Percentiles rank a stretch among this genome's conserved stretches.
Evolutionary conservation across 2,113 vertebrate genomes (phyloP).

Genomic region (Corythoichthys haematopterus): DNA sequence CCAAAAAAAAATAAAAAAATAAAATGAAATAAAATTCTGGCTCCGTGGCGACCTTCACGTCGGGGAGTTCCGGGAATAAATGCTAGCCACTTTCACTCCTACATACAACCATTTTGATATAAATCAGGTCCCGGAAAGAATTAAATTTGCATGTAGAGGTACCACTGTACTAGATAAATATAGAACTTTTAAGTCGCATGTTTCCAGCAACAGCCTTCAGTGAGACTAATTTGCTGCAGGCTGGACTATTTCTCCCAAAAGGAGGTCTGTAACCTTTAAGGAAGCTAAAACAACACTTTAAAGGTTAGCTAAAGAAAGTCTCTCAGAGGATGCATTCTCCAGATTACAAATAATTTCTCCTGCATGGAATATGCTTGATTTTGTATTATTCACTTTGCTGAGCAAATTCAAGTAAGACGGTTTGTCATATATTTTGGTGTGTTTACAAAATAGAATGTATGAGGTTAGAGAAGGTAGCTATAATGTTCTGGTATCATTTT

Average conservation of each 20-base stretch:
- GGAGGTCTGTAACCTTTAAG: not conserved
- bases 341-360: conserved; percentile 20
- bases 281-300: conserved; percentile 1
- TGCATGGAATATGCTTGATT: conserved; percentile 13
- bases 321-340: conserved; percentile 21
- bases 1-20: too few species aligned
- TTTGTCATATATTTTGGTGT: not conserved
- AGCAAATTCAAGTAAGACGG: not conserved
- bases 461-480: too few species aligned
- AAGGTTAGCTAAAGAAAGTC: conserved; percentile 18
- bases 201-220: not conserved
- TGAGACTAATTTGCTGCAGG: conserved; percentile 4
- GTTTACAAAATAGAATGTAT: not conserved
- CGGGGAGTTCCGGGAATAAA: too few species aligned
- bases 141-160: too few species aligned
- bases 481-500: not conserved
- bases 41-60: too few species aligned
- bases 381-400: conserved; percentile 10
- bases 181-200: not conserved
- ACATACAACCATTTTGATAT: too few species aligned
- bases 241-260: conserved; percentile 5
- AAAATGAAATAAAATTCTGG: too few species aligned
- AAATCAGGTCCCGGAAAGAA: not conserved
- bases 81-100: too few species aligned
- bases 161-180: not conserved